Percentiles rank a stretch among this genome's conserved stretches.
Conservation (phyloP, 2,888 invertebrate genomes). For the Drosophila tanythrix region DNA sequence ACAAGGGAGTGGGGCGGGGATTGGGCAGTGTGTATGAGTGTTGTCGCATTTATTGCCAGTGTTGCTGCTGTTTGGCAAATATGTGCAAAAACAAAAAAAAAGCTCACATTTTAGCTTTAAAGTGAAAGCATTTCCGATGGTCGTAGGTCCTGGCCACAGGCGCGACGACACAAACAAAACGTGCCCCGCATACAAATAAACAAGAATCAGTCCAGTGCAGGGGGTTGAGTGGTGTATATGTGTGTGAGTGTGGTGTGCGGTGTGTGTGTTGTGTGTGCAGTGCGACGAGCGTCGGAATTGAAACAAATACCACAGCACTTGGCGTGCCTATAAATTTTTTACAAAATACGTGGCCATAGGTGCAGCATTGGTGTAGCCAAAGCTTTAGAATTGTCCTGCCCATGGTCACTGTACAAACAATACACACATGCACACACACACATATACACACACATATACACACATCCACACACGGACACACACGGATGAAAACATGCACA, state of each 20-base stretch:
- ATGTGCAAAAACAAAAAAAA: conserved; percentile 53
- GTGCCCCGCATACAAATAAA: conserved; percentile 79
- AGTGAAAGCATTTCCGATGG: conserved; percentile 71
- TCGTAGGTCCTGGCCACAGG: conserved; percentile 66
- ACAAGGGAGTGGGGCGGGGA: neutral
- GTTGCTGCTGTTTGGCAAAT: conserved; percentile 58
- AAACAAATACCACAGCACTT: conserved; percentile 73
- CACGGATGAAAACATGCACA: neutral
- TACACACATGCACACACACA: conserved; percentile 14
- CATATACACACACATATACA: neutral
- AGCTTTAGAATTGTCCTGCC: conserved; percentile 32
- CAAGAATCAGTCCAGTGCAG: conserved; percentile 43
- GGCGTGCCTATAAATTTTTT: conserved; percentile 78
- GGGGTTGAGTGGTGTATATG: neutral
- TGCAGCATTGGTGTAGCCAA: conserved; percentile 49
- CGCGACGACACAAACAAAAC: conserved; percentile 81
- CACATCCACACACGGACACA: conserved; percentile 7
- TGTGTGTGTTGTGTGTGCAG: conserved; percentile 32
- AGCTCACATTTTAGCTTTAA: conserved; percentile 62
- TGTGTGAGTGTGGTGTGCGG: conserved; percentile 22
- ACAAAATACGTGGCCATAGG: conserved; percentile 73
- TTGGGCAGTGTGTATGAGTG: conserved; percentile 26
- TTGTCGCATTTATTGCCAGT: conserved; percentile 78
- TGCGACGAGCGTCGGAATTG: conserved; percentile 58
- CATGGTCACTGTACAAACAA: conserved; percentile 36